Evolutionary conservation across 1,140 invertebrate species (phyloP).

Genomic region (Prorops nasuta): DNA sequence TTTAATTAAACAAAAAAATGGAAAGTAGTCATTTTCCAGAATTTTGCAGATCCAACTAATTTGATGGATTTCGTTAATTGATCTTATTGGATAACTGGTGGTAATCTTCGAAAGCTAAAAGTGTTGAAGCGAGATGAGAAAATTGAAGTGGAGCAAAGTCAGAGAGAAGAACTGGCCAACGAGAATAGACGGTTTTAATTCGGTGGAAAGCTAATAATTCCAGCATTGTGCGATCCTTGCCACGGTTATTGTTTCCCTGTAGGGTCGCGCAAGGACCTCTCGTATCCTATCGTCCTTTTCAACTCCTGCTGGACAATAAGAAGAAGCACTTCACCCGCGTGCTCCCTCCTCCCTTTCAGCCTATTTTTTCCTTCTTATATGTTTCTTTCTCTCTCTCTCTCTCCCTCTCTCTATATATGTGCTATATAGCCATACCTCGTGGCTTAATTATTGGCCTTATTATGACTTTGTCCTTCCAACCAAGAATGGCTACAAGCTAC

Average conservation of each 20-base stretch:
- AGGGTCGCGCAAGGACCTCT: slow-evolving; percentile 30
- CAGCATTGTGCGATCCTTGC: slow-evolving; percentile 41
- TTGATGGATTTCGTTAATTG: too few relatives aligned
- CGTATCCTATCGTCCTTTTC: slow-evolving; percentile 33
- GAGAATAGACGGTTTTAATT: slow-evolving; percentile 39
- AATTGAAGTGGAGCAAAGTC: too few relatives aligned
- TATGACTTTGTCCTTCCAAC: slow-evolving; percentile 44
- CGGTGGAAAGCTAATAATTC: slow-evolving; percentile 49
- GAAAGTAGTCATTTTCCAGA: too few relatives aligned
- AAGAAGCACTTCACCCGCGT: too few relatives aligned
- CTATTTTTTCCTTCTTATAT: slow-evolving; percentile 10
- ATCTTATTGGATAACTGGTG: too few relatives aligned
- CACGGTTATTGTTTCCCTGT: slow-evolving; percentile 45
- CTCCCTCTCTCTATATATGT: background rate
- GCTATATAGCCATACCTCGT: slow-evolving; percentile 26
- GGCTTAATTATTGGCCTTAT: slow-evolving; percentile 51
- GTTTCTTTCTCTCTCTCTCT: background rate
- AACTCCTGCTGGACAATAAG: slow-evolving; percentile 41
- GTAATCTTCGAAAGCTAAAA: too few relatives aligned
- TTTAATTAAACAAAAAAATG: too few relatives aligned
- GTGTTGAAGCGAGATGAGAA: too few relatives aligned
- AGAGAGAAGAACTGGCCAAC: slow-evolving; percentile 24
- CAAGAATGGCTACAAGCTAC: slow-evolving; percentile 12
- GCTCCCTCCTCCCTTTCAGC: too few relatives aligned
- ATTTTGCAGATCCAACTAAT: too few relatives aligned